Evolutionary conservation across 2,797 vertebrate species (phyloP).

Genomic region (Falco berigora): DNA sequence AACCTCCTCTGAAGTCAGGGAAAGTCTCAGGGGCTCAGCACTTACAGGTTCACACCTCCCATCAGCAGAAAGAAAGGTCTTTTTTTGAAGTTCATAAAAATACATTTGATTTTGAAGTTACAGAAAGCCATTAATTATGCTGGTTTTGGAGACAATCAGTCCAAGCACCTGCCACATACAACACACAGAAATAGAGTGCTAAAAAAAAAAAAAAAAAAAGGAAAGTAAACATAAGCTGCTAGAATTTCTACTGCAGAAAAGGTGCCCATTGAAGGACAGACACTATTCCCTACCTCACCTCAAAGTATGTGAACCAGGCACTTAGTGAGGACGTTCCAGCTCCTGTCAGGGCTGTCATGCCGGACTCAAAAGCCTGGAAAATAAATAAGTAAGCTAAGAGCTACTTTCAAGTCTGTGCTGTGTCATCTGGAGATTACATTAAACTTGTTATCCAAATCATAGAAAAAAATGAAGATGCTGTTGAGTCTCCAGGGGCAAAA

Average conservation of each 20-base stretch:
- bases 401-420: not conserved
- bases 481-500: not conserved
- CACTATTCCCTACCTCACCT: not conserved
- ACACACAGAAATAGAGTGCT: not conserved
- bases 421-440: not conserved
- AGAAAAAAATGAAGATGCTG: not conserved
- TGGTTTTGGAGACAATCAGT: not conserved
- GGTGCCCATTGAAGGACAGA: not conserved
- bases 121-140: conserved; percentile 8
- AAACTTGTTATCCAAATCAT: not conserved
- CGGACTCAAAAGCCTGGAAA: not conserved
- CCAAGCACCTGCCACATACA: not conserved
- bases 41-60: not conserved
- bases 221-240: not conserved
- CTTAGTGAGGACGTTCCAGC: not conserved
- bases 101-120: not conserved
- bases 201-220: not conserved
- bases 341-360: not conserved
- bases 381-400: not conserved
- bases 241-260: not conserved
- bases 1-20: conserved; percentile 15
- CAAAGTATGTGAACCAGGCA: not conserved
- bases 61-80: not conserved
- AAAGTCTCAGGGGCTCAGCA: not conserved
- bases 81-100: conserved; percentile 27